Percentiles rank a stretch among this genome's conserved stretches.
These are phyloP conservation scores for Myiagra hebetior DNA, from an alignment of 2,113 vertebrate species.

Conservation along the genomic window DNA sequence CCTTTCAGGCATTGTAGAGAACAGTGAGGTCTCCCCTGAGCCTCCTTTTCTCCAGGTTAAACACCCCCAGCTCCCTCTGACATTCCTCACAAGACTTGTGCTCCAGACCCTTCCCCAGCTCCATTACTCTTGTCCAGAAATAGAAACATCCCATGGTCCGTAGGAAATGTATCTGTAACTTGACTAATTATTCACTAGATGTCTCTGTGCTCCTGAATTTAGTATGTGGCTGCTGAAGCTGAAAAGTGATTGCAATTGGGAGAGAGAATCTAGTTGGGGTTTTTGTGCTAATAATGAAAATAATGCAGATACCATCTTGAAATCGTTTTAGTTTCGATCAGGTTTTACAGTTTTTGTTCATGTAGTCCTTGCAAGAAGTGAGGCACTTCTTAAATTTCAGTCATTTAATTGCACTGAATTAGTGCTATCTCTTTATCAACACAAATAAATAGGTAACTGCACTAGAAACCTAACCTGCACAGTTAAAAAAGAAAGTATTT, in stretches of 20 bases:
- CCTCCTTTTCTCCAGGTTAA: background rate
- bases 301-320: background rate
- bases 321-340: background rate
- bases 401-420: background rate
- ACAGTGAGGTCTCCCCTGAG: fast-evolving
- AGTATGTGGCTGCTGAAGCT: background rate
- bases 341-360: background rate
- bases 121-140: background rate
- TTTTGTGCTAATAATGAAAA: background rate
- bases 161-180: background rate
- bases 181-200: conserved; percentile 64
- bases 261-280: background rate
- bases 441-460: background rate
- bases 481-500: background rate
- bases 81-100: background rate
- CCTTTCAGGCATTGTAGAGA: background rate
- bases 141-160: background rate
- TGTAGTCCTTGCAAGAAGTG: background rate
- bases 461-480: background rate
- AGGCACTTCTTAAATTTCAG: background rate
- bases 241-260: background rate
- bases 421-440: background rate
- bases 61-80: background rate
- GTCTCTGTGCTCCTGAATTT: conserved; percentile 64
- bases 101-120: background rate